Evolutionary conservation across 2,888 invertebrate species (phyloP).

Genomic region (Rutpela maculata): DNA sequence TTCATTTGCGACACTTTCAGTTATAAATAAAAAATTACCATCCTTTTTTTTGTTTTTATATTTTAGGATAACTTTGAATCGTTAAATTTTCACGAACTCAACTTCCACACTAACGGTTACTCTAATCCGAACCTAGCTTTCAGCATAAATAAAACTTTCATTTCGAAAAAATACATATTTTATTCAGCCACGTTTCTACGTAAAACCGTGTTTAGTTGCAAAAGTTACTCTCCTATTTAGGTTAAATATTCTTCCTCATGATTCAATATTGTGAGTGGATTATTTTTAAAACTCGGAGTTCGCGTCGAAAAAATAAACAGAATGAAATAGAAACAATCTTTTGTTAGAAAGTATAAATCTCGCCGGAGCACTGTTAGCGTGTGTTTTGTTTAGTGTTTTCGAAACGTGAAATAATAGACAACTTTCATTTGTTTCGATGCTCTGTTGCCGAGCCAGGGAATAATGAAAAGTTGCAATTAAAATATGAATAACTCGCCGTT

Average conservation of each 20-base stretch:
- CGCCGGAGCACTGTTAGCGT: slow-evolving; percentile 18
- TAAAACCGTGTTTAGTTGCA: background rate
- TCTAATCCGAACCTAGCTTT: background rate
- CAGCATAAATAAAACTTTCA: background rate
- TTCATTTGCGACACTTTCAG: too few relatives aligned
- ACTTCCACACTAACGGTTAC: too few relatives aligned
- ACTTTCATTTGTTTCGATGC: slow-evolving; percentile 36
- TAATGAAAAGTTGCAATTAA: slow-evolving; percentile 32
- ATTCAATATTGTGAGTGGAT: slow-evolving; percentile 20
- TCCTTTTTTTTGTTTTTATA: too few relatives aligned
- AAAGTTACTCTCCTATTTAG: background rate
- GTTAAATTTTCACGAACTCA: too few relatives aligned
- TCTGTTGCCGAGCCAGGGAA: background rate
- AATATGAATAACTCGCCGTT: slow-evolving; percentile 22
- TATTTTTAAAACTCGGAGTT: slow-evolving; percentile 25
- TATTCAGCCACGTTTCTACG: background rate
- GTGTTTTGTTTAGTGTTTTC: slow-evolving; percentile 21
- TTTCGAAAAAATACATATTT: background rate
- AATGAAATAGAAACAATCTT: slow-evolving; percentile 17
- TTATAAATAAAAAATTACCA: too few relatives aligned
- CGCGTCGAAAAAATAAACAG: slow-evolving; percentile 15
- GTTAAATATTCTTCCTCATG: slow-evolving; percentile 14
- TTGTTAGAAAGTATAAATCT: slow-evolving; percentile 32
- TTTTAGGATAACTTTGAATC: too few relatives aligned
- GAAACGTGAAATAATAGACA: slow-evolving; percentile 34